phyloP scores from a whole-genome alignment of 2,888 invertebrate genomes.

The Ophonus ardosiacus region DNA sequence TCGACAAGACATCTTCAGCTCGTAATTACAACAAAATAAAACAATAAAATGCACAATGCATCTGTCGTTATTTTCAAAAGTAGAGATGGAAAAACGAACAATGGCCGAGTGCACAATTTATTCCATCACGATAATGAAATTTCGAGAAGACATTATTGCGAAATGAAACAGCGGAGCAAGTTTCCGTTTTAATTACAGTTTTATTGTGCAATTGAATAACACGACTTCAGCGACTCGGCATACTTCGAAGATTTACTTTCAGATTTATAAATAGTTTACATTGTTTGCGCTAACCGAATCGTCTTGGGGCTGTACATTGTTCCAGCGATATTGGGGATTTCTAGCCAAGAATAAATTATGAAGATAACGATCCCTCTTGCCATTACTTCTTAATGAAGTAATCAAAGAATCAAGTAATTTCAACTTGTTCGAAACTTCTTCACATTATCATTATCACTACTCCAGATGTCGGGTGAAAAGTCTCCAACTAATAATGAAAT shows the following conservation, averaged over 20 bases:
- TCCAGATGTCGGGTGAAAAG: conserved; percentile 16
- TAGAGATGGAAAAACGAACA: conserved; percentile 43
- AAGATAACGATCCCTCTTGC: conserved; percentile 27
- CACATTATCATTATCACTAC: conserved; percentile 32
- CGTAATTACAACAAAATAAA: conserved; percentile 20
- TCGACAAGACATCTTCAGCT: background rate
- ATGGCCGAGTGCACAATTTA: conserved; percentile 35
- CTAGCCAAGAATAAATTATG: conserved; percentile 25
- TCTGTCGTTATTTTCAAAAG: background rate
- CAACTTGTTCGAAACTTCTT: conserved; percentile 29
- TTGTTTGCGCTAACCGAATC: conserved; percentile 50
- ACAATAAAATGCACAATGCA: conserved; percentile 6
- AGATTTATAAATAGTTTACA: conserved; percentile 60
- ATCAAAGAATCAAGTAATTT: conserved; percentile 42
- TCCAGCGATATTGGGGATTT: background rate
- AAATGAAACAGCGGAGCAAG: conserved; percentile 53
- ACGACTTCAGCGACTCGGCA: conserved; percentile 52
- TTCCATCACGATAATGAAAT: conserved; percentile 52
- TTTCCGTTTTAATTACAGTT: conserved; percentile 61
- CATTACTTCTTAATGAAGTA: conserved; percentile 40
- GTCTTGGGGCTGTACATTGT: conserved; percentile 27
- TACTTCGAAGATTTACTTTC: conserved; percentile 53
- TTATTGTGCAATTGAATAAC: conserved; percentile 61
- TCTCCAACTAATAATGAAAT: conserved; percentile 23
- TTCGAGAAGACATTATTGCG: conserved; percentile 55